Evolutionary conservation across 2,888 invertebrate species (phyloP).

Genomic region (Hofmannophila pseudospretella): DNA sequence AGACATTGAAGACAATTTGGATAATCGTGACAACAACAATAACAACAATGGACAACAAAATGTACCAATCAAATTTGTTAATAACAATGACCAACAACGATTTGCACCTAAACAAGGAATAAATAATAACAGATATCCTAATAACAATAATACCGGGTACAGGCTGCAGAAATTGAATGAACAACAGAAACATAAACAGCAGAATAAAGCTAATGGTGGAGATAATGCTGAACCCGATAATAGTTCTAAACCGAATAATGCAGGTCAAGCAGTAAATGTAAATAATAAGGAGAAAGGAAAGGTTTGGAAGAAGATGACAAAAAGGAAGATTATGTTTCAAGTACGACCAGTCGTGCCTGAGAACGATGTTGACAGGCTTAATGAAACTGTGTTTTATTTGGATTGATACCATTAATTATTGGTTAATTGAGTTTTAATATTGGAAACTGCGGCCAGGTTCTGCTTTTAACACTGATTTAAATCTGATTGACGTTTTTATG

Average conservation of each 20-base stretch:
- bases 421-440: too few species aligned
- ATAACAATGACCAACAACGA: too few species aligned
- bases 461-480: too few species aligned
- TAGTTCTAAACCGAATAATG: neutral
- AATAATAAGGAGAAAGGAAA: conserved; percentile 1
- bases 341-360: conserved; percentile 33
- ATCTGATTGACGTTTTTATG: too few species aligned
- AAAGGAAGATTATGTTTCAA: conserved; percentile 30
- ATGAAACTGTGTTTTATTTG: conserved; percentile 30
- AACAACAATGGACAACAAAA: neutral
- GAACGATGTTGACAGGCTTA: conserved; percentile 18
- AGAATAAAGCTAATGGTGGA: conserved; percentile 4
- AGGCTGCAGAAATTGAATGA: conserved; percentile 27
- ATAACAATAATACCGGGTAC: too few species aligned
- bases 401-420: conserved; percentile 14
- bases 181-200: conserved; percentile 19
- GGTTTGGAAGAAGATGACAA: conserved; percentile 13
- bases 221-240: conserved; percentile 1
- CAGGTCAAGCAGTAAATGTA: neutral
- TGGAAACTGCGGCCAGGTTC: too few species aligned
- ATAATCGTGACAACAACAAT: too few species aligned
- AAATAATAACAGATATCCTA: too few species aligned
- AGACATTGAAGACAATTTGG: too few species aligned
- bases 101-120: too few species aligned
- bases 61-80: neutral